Base-by-base conservation (phyloP, 2,113 vertebrate genomes). In the Otolemur garnettii region DNA sequence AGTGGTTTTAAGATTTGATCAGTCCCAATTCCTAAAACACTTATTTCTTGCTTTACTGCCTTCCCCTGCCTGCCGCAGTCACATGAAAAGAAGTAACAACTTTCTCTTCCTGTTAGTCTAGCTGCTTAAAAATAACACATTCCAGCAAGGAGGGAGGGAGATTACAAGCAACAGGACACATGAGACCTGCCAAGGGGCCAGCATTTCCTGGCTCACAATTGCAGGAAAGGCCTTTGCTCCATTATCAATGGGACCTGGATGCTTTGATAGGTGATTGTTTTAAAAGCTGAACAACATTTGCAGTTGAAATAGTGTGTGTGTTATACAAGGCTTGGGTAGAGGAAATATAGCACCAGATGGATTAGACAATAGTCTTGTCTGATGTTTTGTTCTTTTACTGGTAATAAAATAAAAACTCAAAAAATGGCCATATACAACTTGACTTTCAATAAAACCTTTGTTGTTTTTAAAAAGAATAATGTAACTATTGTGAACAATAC, bases 161-260 rank as follows among this genome's bases (percentile, higher is more conserved):
- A 85, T 7, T 55, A 59, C 38, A 90, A 96, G 96, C 71, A 64
- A 95, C 83, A 92, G 98, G 98, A 98, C 94, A 93, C 88, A 45
- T 64, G 92, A 96, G 60, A 97, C 96, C 55, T 91, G 97, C 98
- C 92, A 24, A 97, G 95, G 95, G 97, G 94, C 97, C 95, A 96
- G 98, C 97, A 98, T 98, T 99, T 99, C 99, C 99, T 99, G 98
- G 97, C 96, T 97, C 97, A 99, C 99, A 99, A 99, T 99, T 91
- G 97, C 99, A 99, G 99, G 99, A 99, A 99, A 96, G 95, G 97
- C 98, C 98, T 53, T 93, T 98, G 98, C 98, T 98, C 0, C 78
- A 94, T 94, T 98, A 99, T 99, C 98, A 98, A 98, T 97, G 97
- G 98, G 98, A 97, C 97, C 97, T 98, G 97, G 85, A 97, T 42